A percentile compares a stretch with the other conserved stretches of the same genome.
These are phyloP conservation scores for Uropsilus gracilis DNA, from an alignment of 2,113 vertebrate genomes.

Conservation along the genomic window DNA sequence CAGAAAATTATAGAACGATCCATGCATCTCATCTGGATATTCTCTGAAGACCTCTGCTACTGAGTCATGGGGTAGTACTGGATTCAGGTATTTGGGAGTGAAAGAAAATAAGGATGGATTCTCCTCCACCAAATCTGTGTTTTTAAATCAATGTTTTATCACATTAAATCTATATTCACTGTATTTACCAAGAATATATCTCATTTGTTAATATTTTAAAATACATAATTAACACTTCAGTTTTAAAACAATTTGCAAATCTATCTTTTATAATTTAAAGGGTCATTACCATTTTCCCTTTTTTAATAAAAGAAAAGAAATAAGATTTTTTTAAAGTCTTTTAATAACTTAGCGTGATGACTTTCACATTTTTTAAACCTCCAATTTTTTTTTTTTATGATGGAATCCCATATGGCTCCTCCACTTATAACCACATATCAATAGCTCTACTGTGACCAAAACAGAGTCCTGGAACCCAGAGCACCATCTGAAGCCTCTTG, in stretches of 20 bases:
- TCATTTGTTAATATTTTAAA: background rate
- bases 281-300: background rate
- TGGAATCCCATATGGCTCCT: background rate
- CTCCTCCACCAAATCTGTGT: background rate
- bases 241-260: background rate
- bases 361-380: background rate
- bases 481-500: background rate
- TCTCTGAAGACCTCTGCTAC: background rate
- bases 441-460: background rate
- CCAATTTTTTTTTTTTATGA: background rate
- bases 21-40: background rate
- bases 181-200: background rate
- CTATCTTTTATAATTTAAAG: conserved; percentile 17
- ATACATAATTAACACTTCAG: background rate
- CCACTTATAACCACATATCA: background rate
- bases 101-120: background rate
- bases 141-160: no score
- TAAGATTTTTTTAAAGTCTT: background rate
- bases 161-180: background rate
- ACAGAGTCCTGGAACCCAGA: background rate
- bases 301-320: background rate
- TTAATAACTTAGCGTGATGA: background rate
- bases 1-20: background rate
- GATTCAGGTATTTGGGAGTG: no score
- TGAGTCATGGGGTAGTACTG: no score